Evolutionary conservation across 2,797 vertebrate genomes (phyloP), one percentile per base, ranked within the genome.

Genomic region (Sebastes taczanowskii): DNA sequence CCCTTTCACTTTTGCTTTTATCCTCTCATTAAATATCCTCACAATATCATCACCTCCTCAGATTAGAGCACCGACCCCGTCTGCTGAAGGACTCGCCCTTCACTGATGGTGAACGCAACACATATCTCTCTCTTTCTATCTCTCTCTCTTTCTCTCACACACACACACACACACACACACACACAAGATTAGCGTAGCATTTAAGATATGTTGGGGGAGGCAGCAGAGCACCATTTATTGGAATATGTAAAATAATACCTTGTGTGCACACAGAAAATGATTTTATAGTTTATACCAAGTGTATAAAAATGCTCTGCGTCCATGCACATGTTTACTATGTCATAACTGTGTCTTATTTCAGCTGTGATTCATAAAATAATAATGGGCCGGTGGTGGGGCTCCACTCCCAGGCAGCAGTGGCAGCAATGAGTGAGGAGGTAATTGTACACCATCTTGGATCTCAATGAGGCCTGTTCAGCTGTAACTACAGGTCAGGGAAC

Each of bases 1-100:
- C 23, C 49, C 55, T 29, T 62, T 83, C 68, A 23, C 67, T 71
- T 87, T 65, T 32, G 76, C 88, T 90, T 89, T 90, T 75, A 91
- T 90, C 85, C 88, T 86, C 84, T 92, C 84, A 90, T 91, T 90
- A 87, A 91, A 92, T 89, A 84, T 88, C 84, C 80, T 81, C 78
- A 86, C 87, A 88, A 83, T 80, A 86, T 88, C 85, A 42, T 81
- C 92, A 87, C 81, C 79, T 90, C 81, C 78, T 88, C 84, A 88
- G 87, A 95, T 93, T 92, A 91, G 77, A 89, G 82, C 83, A 0
- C 73, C 91, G 93, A 95, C 90, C 93, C 88, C 29, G 2, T 82
- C 81, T 80, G 71, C 82, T 89, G 82, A 92, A 93, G 90, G 86
- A 90, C 89, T 90, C 38, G 53, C 74, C 74, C 81, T 76, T 71